Evolutionary conservation across 2,888 invertebrate species (phyloP).

Genomic region (Drosophila mettleri): DNA sequence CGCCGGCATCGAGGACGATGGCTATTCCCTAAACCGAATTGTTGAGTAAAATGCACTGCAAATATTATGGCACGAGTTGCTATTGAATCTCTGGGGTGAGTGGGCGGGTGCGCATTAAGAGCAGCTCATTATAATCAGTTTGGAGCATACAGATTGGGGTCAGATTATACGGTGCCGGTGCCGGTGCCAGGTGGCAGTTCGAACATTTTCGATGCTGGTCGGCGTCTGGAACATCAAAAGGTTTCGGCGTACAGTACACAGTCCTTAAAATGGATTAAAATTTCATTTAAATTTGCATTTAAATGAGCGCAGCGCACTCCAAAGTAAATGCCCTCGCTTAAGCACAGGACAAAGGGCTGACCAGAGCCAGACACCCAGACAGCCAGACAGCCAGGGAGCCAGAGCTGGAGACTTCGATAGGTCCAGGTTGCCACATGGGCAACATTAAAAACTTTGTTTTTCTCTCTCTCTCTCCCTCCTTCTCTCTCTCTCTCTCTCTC

Average conservation of each 20-base stretch:
- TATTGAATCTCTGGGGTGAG: constrained; percentile 19
- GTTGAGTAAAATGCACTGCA: background rate
- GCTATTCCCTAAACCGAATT: constrained; percentile 13
- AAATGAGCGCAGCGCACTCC: constrained; percentile 80
- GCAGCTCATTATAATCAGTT: constrained; percentile 47
- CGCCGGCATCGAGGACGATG: constrained; percentile 35
- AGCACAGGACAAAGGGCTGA: constrained; percentile 44
- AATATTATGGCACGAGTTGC: background rate
- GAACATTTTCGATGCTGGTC: constrained; percentile 6
- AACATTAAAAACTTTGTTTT: constrained; percentile 59
- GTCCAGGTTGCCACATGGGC: constrained; percentile 53
- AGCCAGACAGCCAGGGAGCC: constrained; percentile 18
- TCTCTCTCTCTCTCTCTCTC: constrained; percentile 10
- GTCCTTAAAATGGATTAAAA: constrained; percentile 83
- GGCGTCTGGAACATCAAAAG: constrained; percentile 63
- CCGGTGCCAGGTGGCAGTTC: constrained; percentile 1
- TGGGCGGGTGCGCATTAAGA: constrained; percentile 29
- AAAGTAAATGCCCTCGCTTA: constrained; percentile 62
- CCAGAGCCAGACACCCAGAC: constrained; percentile 5
- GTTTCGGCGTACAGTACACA: constrained; percentile 41
- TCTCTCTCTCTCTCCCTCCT: constrained; percentile 12
- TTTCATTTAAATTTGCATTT: constrained; percentile 84
- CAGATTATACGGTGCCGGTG: too few relatives aligned
- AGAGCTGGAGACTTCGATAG: background rate
- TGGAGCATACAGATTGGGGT: constrained; percentile 22